A percentile compares a stretch with the other conserved stretches of the same genome.
These are phyloP conservation scores for Eristalis pertinax DNA, from an alignment of 2,888 invertebrate genomes.

Conservation along the genomic window DNA sequence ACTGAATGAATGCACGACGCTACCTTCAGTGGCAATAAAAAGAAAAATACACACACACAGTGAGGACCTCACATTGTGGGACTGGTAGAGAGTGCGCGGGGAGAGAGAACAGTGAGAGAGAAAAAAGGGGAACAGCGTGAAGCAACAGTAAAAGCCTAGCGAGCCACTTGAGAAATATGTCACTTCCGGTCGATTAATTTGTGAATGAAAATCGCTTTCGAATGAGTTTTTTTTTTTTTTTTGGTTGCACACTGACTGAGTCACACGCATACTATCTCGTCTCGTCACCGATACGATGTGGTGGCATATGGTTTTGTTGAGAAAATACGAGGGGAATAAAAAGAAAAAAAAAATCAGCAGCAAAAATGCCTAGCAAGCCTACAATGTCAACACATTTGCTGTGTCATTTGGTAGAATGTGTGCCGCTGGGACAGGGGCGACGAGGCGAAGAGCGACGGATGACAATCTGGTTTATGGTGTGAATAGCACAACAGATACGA, in stretches of 20 bases:
- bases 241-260: conserved; percentile 36
- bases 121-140: conserved; percentile 38
- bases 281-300: background rate
- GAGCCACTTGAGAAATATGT: conserved; percentile 72
- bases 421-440: background rate
- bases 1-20: conserved; percentile 12
- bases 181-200: conserved; percentile 73
- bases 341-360: background rate
- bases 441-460: background rate
- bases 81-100: too few relatives aligned
- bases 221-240: conserved; percentile 63
- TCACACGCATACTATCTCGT: background rate
- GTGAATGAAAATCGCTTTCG: conserved; percentile 71
- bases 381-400: conserved; percentile 53
- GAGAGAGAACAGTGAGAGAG: background rate
- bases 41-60: conserved; percentile 3
- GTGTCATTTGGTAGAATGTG: conserved; percentile 34
- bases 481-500: background rate
- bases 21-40: conserved; percentile 13
- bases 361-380: conserved; percentile 20
- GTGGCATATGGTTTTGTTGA: background rate
- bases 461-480: conserved; percentile 39
- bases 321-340: conserved; percentile 37
- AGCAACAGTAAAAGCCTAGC: conserved; percentile 27
- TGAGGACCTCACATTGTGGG: background rate